These are phyloP conservation scores for Picus viridis DNA, from an alignment of 2,797 vertebrate species.

Conservation along the genomic window DNA sequence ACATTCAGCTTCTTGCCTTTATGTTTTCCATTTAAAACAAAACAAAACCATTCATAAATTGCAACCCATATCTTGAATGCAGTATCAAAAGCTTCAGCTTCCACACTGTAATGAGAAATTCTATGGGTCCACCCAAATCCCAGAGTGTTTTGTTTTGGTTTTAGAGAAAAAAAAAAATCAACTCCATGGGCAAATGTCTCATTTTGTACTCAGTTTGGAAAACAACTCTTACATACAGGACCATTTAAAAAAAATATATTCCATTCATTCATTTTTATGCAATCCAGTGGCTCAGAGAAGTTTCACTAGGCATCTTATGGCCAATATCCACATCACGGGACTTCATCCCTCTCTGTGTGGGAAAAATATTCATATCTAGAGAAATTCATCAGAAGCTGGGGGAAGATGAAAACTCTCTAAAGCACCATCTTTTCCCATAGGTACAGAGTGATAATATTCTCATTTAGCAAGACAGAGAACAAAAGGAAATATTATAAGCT, in stretches of 20 bases:
- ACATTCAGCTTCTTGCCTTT: not conserved
- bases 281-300: not conserved
- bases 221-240: not conserved
- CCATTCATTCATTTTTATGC: not conserved
- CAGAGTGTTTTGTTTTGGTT: not conserved
- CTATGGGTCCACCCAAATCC: not conserved
- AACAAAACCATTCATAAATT: not conserved
- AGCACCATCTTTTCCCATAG: not conserved
- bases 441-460: not conserved
- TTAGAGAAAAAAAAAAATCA: not conserved
- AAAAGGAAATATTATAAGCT: not conserved
- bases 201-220: not conserved
- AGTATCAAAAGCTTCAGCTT: not conserved
- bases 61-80: rapidly evolving
- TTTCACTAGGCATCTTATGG: not conserved
- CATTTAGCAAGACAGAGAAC: not conserved
- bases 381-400: rapidly evolving
- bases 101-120: not conserved
- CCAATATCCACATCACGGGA: not conserved
- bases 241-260: not conserved
- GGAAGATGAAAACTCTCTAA: not conserved
- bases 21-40: too few species aligned
- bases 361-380: not conserved
- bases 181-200: not conserved
- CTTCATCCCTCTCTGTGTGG: not conserved